Base-by-base conservation (phyloP, 2,797 vertebrate genomes). In the Sciaenops ocellatus region DNA sequence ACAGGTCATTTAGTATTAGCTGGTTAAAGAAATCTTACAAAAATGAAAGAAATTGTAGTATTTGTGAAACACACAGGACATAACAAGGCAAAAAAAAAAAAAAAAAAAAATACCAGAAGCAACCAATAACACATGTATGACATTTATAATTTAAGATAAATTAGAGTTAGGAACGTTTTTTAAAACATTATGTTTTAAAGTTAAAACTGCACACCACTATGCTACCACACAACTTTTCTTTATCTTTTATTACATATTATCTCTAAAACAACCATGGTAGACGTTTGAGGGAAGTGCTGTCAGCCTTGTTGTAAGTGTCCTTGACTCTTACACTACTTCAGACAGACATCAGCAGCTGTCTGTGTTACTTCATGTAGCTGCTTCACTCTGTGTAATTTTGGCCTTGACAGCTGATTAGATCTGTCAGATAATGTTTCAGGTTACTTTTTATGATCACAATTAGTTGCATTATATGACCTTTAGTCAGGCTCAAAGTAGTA, bases 391-490 rank as follows among this genome's bases (percentile, higher is more conserved):
- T 42, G n/a, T n/a, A n/a, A 1, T 47, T 60, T 73, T 76, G 79
- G 60, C 86, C 86, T 89, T 87, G 75, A 67, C 55, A 0, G 34
- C 55, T 80, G 80, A 89, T 85, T 69, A 90, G 86, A 77, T 79
- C 4, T 5, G 26, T 1, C 34, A 73, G 69, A 70, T 69, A 72
- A 74, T 16, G 17, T 26, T 30, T 42, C 20, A 51, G 13, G 22
- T 51, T 18, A 15, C 4, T 18, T 55, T n/a, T 5, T 41, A 1
- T 24, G 48, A 64, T 76, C 10, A 30, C 44, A 34, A 11, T 30
- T 0, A 0, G 20, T 3, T 7, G 13, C 0, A 13, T 10, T 4
- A 4, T 9, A 28, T n/a, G 61, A 78, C 42, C 41, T 82, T 54
- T 75, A 34, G 55, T 54, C 61, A 4, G 2, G 1, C 7, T 6